A percentile compares a stretch with the other conserved stretches of the same genome.
Conservation (phyloP, 2,888 invertebrate species). For the Trachelus troglodyta region DNA sequence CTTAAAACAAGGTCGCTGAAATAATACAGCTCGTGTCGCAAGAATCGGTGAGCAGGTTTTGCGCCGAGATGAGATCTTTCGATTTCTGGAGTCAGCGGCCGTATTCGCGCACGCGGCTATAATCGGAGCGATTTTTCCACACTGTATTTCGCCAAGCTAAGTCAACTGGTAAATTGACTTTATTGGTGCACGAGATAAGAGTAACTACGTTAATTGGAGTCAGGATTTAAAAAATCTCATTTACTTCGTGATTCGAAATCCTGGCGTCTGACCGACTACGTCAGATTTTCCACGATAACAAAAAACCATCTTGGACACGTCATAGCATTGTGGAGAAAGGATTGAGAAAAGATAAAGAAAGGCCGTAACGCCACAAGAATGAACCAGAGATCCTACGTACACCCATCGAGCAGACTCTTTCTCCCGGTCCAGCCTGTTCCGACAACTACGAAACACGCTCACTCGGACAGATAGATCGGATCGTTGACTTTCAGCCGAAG, state of each 20-base stretch:
- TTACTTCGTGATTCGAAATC: neutral
- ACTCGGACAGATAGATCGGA: slow-evolving; percentile 31
- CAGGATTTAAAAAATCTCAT: too few relatives aligned
- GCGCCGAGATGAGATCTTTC: slow-evolving; percentile 26
- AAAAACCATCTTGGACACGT: slow-evolving; percentile 12
- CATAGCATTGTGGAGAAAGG: too few relatives aligned
- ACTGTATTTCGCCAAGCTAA: slow-evolving; percentile 3
- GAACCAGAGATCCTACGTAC: too few relatives aligned
- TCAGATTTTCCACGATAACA: slow-evolving; percentile 27
- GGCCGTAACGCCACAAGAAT: too few relatives aligned
- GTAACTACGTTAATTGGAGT: slow-evolving; percentile 4
- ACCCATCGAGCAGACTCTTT: too few relatives aligned
- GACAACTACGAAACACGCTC: too few relatives aligned
- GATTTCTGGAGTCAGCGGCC: slow-evolving; percentile 21
- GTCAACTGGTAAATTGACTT: slow-evolving; percentile 38
- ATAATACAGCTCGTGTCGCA: slow-evolving; percentile 1
- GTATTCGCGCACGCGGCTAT: slow-evolving; percentile 15
- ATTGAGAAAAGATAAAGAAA: too few relatives aligned
- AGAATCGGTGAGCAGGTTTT: neutral
- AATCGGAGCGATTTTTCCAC: slow-evolving; percentile 30
- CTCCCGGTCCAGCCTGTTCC: too few relatives aligned
- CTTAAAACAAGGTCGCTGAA: neutral
- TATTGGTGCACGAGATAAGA: slow-evolving; percentile 26
- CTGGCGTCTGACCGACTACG: neutral
- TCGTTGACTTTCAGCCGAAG: slow-evolving; percentile 35